These are phyloP conservation scores for Ibycter americanus DNA, from an alignment of 2,797 vertebrate genomes.

Conservation along the genomic window DNA sequence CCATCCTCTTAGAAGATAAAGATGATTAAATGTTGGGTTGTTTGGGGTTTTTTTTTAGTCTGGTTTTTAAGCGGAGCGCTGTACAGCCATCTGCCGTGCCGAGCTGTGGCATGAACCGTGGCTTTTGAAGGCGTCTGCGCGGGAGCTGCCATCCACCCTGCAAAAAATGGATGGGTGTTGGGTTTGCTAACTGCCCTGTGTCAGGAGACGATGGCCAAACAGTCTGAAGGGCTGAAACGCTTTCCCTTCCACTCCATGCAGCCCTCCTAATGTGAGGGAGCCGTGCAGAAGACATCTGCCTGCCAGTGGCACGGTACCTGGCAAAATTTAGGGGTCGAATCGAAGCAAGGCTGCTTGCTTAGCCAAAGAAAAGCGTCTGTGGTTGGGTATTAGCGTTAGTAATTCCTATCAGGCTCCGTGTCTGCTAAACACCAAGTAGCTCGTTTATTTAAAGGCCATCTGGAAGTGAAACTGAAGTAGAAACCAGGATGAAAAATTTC, in stretches of 20 bases:
- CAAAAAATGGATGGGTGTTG: rapidly evolving
- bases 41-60: not conserved
- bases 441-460: not conserved
- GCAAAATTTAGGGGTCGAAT: not conserved
- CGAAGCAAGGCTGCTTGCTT: not conserved
- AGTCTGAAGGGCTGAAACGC: rapidly evolving
- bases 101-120: not conserved
- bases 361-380: not conserved
- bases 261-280: not conserved
- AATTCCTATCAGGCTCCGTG: not conserved
- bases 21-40: not conserved
- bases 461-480: not conserved
- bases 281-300: rapidly evolving
- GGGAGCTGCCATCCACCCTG: not conserved
- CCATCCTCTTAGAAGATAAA: not conserved
- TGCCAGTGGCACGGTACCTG: rapidly evolving
- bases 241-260: rapidly evolving
- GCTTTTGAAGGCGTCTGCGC: not conserved
- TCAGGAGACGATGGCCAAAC: rapidly evolving
- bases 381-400: not conserved
- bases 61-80: not conserved
- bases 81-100: not conserved
- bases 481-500: not conserved
- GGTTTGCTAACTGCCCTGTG: rapidly evolving
- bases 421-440: rapidly evolving